Base-by-base conservation (phyloP, 2,113 vertebrate species). In the Gnathonemus longibarbis region DNA sequence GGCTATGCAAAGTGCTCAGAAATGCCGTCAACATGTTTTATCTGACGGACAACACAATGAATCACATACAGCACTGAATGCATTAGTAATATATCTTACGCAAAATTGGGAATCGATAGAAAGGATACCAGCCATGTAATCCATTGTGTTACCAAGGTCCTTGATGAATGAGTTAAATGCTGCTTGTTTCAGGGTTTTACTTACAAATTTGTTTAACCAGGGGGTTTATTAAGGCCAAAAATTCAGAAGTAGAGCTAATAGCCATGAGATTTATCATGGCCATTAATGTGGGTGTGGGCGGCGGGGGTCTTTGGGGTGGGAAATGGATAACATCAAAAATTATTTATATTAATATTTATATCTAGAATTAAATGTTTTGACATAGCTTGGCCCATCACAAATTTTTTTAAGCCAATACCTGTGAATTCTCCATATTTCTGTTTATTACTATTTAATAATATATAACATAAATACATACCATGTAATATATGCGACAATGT, bases 101-200 rank as follows among this genome's bases (percentile, higher is more conserved):
- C 95, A 94, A 92, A 93, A 94, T 95, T 95, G 94, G 94, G 92
- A 90, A 92, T 93, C 94, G 93, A 94, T 95, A 95, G 95, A 92
- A 93, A 93, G 93, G 85, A 91, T 92, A 91, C 91, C 91, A 27
- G 53, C 92, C 93, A 92, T 94, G 94, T 93, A 94, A 95, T 95
- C 95, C 93, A 95, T 91, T 91, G 91, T 91, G 91, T 35, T 84
- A 92, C 93, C 92, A 94, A 93, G 90, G 90, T 89, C 39, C 90
- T 93, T 96, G 96, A 96, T 96, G 94, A 94, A 96, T 96, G 94
- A 91, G 84, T 89, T n/a, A 21, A 80, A 91, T 1, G 90, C 85
- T 13, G 91, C 91, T 95, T 96, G 94, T 95, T 93, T 91, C 92
- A 91, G 93, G 93, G 93, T 92, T 91, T 89, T 35, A 91, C 91